A percentile compares a stretch with the other conserved stretches of the same genome.
Conservation (phyloP, 2,888 invertebrate species). For the Drosophila diplacantha region DNA sequence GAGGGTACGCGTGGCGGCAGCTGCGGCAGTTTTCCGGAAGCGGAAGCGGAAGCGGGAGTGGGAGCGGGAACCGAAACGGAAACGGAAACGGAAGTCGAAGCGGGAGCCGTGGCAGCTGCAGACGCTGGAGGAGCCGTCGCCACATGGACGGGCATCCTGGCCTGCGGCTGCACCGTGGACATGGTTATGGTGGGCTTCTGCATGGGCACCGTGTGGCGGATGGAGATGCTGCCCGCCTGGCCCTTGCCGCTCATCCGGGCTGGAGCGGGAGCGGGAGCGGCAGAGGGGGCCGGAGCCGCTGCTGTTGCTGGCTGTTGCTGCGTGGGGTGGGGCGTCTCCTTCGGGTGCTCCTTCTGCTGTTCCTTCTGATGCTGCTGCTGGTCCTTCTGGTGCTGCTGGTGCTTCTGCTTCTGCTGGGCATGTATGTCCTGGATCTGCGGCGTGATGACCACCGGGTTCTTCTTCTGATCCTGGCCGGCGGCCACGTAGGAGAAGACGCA, state of each 20-base stretch:
- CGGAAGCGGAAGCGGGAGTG: constrained; percentile 7
- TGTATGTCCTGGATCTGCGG: constrained; percentile 77
- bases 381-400: constrained; percentile 63
- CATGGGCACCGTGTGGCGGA: constrained; percentile 75
- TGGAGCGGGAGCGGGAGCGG: constrained; percentile 46
- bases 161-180: constrained; percentile 76
- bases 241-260: constrained; percentile 21
- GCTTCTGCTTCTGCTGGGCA: constrained; percentile 74
- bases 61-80: too few species aligned
- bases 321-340: neutral
- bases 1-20: constrained; percentile 76
- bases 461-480: constrained; percentile 89
- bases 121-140: constrained; percentile 18
- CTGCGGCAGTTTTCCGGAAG: constrained; percentile 68
- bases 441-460: constrained; percentile 77
- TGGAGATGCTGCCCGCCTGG: constrained; percentile 58
- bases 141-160: constrained; percentile 53
- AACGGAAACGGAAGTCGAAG: constrained; percentile 3
- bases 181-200: constrained; percentile 77
- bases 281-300: constrained; percentile 29
- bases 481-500: constrained; percentile 99
- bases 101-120: neutral
- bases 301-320: constrained; percentile 56
- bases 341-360: constrained; percentile 17
- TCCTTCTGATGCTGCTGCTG: constrained; percentile 38